phyloP scores from a whole-genome alignment of 1,140 invertebrate genomes.

The Panagrolaimus sp. region DNA sequence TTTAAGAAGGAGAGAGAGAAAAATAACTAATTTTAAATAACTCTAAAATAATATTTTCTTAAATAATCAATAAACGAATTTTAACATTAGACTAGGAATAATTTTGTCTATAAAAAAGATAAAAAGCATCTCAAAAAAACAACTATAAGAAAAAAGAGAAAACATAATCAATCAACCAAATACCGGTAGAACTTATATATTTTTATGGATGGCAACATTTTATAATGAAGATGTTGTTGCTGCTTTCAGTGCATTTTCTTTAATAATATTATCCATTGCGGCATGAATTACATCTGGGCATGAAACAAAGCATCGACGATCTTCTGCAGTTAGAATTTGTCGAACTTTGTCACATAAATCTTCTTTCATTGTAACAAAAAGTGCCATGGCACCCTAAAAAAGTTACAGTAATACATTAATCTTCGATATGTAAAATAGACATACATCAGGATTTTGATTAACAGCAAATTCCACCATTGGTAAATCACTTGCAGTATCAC shows the following conservation, averaged over 20 bases:
- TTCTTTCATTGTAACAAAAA: constrained; percentile 35
- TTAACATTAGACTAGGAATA: too few species aligned
- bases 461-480: constrained; percentile 50
- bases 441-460: constrained; percentile 42
- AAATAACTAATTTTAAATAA: too few species aligned
- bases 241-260: neutral
- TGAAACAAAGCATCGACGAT: constrained; percentile 38
- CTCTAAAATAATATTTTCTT: too few species aligned
- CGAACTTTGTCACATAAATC: constrained; percentile 29
- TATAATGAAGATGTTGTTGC: too few species aligned
- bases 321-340: constrained; percentile 21
- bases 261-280: constrained; percentile 26
- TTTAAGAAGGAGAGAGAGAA: too few species aligned
- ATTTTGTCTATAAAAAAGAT: too few species aligned
- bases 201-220: too few species aligned
- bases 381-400: constrained; percentile 40
- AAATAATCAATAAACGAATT: too few species aligned
- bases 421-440: neutral
- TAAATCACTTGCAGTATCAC: constrained; percentile 53
- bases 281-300: constrained; percentile 48
- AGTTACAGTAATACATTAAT: constrained; percentile 5
- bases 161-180: too few species aligned
- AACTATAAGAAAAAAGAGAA: too few species aligned
- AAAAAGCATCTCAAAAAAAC: too few species aligned
- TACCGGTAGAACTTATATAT: too few species aligned